Evolutionary conservation across 2,797 vertebrate genomes (phyloP), one percentile per base, ranked within the genome.

Genomic region (Poecilia picta): DNA sequence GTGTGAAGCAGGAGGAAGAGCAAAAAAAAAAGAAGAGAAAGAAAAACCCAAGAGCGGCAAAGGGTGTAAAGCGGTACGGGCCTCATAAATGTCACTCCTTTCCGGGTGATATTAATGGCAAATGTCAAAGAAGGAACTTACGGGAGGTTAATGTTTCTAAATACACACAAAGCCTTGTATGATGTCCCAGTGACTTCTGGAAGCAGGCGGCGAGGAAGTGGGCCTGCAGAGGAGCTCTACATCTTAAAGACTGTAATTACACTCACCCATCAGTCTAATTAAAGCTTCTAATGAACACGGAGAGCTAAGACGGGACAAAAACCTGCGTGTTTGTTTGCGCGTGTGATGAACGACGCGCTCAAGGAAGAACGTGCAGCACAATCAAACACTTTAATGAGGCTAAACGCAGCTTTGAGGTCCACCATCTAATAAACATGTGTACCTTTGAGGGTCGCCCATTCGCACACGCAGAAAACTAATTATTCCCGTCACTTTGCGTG

Each of bases 191-290:
- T 76, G 85, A 83, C 83, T 84, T 88, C 70, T 82, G 85, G 89
- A 83, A 78, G 79, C 77, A 90, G 89, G 85, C 79, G 83, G 90
- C 83, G 83, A 91, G 82, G 79, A 87, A 89, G 90, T 80, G 91
- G 89, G 89, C 87, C 78, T 83, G 89, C 89, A 81, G 89, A 89
- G 85, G 79, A 92, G 90, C 90, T 82, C 90, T 92, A 91, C 93
- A 91, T 95, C 91, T 93, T 95, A 95, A 95, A 95, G 92, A 93
- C 93, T 94, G 93, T 95, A 95, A 96, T 96, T 95, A 95, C 91
- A 95, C 93, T 91, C 88, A 94, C 92, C 91, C 93, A 94, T 94
- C 94, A 90, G 87, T 93, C 93, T 96, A 95, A 96, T 96, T 95
- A 96, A 94, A 81, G 92, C 89, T 93, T 94, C 92, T 95, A 94